Conservation (phyloP, 1,140 invertebrate genomes). For the Thaumatotibia leucotreta region DNA sequence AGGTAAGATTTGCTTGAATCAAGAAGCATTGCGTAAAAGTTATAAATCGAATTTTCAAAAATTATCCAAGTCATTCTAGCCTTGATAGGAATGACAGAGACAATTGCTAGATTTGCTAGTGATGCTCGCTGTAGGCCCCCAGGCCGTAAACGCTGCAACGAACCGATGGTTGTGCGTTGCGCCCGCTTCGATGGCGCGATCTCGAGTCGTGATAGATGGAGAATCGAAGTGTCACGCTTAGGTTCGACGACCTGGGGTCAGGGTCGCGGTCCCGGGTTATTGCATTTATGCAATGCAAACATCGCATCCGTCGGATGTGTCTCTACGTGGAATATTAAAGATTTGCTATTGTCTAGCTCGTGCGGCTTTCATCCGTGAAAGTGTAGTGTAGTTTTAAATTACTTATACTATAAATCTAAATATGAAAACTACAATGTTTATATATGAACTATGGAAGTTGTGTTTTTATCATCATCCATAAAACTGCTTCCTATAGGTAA, state of each 20-base stretch:
- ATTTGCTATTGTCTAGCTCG: conserved; percentile 53
- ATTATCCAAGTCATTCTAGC: too few relatives aligned
- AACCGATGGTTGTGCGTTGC: not conserved
- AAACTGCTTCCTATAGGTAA: too few relatives aligned
- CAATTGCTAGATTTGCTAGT: too few relatives aligned
- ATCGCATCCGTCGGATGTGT: conserved; percentile 61
- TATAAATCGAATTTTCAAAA: too few relatives aligned
- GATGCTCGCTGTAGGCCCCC: too few relatives aligned
- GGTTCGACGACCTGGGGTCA: conserved; percentile 62
- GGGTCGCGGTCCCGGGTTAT: conserved; percentile 55
- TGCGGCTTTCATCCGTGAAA: conserved; percentile 16
- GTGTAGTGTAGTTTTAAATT: not conserved
- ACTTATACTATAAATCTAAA: too few relatives aligned
- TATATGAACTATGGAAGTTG: too few relatives aligned
- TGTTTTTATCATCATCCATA: too few relatives aligned
- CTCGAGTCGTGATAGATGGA: conserved; percentile 71
- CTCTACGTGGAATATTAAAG: conserved; percentile 66
- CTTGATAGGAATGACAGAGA: too few relatives aligned
- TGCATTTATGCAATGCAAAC: conserved; percentile 62
- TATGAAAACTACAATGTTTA: too few relatives aligned
- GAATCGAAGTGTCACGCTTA: conserved; percentile 72
- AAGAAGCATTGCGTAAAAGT: too few relatives aligned
- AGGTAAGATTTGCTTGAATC: too few relatives aligned
- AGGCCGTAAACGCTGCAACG: not conserved
- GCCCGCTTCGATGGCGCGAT: conserved; percentile 45